Base-by-base conservation (phyloP, 2,113 vertebrate genomes). In the Jaculus jaculus region DNA sequence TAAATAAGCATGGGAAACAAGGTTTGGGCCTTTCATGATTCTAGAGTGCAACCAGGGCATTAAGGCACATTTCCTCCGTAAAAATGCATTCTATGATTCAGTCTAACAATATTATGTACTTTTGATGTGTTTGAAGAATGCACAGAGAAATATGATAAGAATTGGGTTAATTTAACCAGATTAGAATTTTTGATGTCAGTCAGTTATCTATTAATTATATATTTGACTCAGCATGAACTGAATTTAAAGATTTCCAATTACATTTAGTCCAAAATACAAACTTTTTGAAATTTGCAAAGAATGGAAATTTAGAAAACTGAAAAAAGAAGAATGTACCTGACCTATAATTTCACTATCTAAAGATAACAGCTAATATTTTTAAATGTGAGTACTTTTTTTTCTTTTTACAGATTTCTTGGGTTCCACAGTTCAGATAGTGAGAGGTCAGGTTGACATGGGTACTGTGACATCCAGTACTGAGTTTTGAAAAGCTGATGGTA, bases 281-380 rank as follows among this genome's bases (percentile, higher is more conserved):
- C 23, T 80, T 90, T 60, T 60, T 58, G 69, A 34, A 60, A 26
- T 42, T 92, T 94, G 23, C 71, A 78, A 82, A 79, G 11, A 63
- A 68, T 63, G 32, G 18, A 91, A 89, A 72, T 66, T 88, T 85
- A 71, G 72, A 85, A 93, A 81, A 71, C 71, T n/a, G 16, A 84
- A 72, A 54, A 79, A 93, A 88, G 61, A 87, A 90, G 37, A 90
- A 66, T 84, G 51, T 86, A 12, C 2, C 78, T 79, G 13, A 47
- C 18, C 20, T 91, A 16, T 91, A 73, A 80, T 89, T 72, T 66
- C 72, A 81, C 20, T 71, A 42, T 51, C 61, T 86, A 66, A 91
- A 84, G 32, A 61, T 80, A 79, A 60, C 71, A 84, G 23, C 74
- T 84, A 68, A 26, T 83, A 86, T 83, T 87, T 89, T n/a, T 47